Conservation (phyloP, 2,113 vertebrate genomes). For the Alosa alosa region DNA sequence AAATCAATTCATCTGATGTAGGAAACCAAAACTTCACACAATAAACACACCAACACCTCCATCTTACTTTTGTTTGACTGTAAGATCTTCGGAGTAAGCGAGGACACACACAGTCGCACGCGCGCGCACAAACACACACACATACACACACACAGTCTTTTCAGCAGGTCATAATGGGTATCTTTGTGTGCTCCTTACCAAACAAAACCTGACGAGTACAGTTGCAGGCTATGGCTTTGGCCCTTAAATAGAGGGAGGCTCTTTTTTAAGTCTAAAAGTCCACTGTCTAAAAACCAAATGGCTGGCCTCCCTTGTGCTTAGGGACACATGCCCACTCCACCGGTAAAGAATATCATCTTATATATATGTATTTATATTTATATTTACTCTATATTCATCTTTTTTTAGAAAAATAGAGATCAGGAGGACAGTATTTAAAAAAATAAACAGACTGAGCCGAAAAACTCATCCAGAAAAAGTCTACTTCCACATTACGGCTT, state of each 20-base stretch:
- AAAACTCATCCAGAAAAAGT: slow-evolving; percentile 53
- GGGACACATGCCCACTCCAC: not conserved
- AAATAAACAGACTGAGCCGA: slow-evolving; percentile 65
- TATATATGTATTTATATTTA: slow-evolving; percentile 14
- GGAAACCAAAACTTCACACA: slow-evolving; percentile 36
- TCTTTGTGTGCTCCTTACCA: slow-evolving; percentile 26
- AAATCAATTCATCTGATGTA: slow-evolving; percentile 46
- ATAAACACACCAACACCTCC: not conserved
- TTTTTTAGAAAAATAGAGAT: slow-evolving; percentile 74
- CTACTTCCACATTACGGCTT: slow-evolving; percentile 58
- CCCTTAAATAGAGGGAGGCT: slow-evolving; percentile 46
- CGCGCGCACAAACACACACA: slow-evolving; percentile 50
- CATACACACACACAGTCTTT: slow-evolving; percentile 37
- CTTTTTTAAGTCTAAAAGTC: slow-evolving; percentile 9
- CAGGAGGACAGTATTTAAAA: slow-evolving; percentile 66
- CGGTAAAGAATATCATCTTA: not conserved
- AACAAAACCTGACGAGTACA: slow-evolving; percentile 12
- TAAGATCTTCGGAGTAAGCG: slow-evolving; percentile 28
- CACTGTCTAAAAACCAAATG: not conserved
- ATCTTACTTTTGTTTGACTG: not conserved
- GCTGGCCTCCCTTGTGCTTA: not conserved
- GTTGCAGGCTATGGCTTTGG: slow-evolving; percentile 62
- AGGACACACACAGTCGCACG: slow-evolving; percentile 49
- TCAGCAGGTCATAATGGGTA: slow-evolving; percentile 14
- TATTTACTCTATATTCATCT: not conserved